Evolutionary conservation across 2,113 vertebrate genomes (phyloP), one percentile per base, ranked within the genome.

Genomic region (Phasianus colchicus): DNA sequence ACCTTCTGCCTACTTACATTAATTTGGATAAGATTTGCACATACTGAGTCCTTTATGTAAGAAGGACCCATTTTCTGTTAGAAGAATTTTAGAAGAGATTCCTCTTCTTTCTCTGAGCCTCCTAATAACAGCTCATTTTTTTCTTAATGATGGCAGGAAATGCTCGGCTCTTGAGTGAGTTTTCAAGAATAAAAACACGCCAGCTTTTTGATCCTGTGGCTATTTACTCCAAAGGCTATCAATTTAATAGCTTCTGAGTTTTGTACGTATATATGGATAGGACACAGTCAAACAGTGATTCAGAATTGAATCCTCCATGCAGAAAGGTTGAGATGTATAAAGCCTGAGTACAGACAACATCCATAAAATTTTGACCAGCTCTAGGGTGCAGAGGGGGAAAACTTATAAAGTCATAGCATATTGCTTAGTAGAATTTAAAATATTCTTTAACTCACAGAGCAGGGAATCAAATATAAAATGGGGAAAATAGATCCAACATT

Each of bases 401-500:
- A 36, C 43, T 61, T 64, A 69, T 63, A 64, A 89, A 96, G 85
- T 55, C 75, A 63, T 73, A 84, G 47, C 71, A 64, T 36, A 55
- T 18, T 73, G 63, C 78, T 95, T 89, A 94, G 90, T 72, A 91
- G 88, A 93, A 78, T 67, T 92, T 90, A 93, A 88, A 90, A 93
- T 81, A 79, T 90, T 79, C 89, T 84, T 77, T 88, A 88, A 84
- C 45, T 60, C 52, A 55, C 52, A 88, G 80, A 84, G 67, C 29
- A 82, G 24, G 40, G 65, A 94, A 95, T 85, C 88, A 96, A 93
- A 93, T 84, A 73, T 86, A 60, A 76, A 81, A 61, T 86, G 60
- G 55, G 89, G 83, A 94, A 95, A 92, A 95, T 48, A 96, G 83
- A 92, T 93, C 94, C 84, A 88, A 86, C 43, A n/a, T 6, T 73